Base-by-base conservation (phyloP, 2,888 invertebrate genomes). In the Eutolmus rufibarbis region DNA sequence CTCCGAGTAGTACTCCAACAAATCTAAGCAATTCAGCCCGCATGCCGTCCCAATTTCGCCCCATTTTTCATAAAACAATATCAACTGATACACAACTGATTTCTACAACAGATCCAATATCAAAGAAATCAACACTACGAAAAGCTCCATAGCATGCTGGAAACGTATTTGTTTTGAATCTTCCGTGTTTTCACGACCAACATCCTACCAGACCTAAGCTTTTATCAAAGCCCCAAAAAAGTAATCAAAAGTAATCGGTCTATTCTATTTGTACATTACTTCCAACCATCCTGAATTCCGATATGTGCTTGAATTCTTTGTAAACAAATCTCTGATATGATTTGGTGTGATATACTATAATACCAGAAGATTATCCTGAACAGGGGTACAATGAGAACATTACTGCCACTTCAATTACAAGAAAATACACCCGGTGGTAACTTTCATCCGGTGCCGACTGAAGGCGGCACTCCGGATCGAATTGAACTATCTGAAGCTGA, bases 401-500 rank as follows among this genome's bases (percentile, higher is more conserved):
- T 95, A 92, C 93, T 95, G 91, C 95, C 95, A 89, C 94, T 95
- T 90, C 93, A 95, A 91, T 93, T 93, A 90, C 92, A 92, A 91
- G 92, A 93, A 89, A 91, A 90, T 90, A 90, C 91, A 89, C 89
- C 91, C 78, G 90, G 90, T 86, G 90, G 89, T 89, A 89, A 89
- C 89, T 91, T 91, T 89, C 92, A 91, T 88, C 91, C 90, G 89
- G 88, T 90, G 87, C 90, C 90, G 89, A 90, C 90, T 89, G 89
- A 90, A 89, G 89, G 90, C 84, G 90, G 90, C 76, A 91, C 90
- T 84, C 90, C 90, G 57, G 91, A 92, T 89, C 93, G 94, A 90
- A 94, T 94, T 87, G 95, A 95, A 91, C 92, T 95, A 90, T 95
- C 95, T 90, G 95, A 95, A 91, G 95, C 95, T 86, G 95, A 96